Conservation (phyloP, 2,113 vertebrate genomes). For the Mastomys natalensis region DNA sequence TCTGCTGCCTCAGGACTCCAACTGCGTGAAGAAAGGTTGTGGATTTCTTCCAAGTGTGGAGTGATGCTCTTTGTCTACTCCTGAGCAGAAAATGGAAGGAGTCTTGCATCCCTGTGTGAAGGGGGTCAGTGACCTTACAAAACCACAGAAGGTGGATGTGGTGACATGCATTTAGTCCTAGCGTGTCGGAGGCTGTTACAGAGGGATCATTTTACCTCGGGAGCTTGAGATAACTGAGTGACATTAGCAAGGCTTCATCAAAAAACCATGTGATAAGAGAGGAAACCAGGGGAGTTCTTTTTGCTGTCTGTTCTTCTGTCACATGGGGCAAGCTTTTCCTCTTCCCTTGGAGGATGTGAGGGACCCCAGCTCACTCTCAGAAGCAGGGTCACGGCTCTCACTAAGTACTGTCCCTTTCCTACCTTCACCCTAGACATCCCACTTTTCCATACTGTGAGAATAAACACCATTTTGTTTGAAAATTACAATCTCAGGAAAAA, state of each 20-base stretch:
- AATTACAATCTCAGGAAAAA: neutral
- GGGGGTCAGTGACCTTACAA: neutral
- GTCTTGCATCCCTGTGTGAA: neutral
- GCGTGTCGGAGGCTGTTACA: neutral
- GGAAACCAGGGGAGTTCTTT: neutral
- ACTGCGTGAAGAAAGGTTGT: neutral
- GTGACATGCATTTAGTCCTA: neutral
- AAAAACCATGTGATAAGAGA: neutral
- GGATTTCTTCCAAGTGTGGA: neutral
- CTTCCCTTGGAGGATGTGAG: too few species aligned
- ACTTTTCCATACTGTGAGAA: neutral
- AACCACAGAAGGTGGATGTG: neutral
- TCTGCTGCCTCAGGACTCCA: neutral
- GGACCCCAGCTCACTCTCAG: neutral
- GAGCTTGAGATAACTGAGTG: neutral
- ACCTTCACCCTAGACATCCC: neutral
- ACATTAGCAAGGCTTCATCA: neutral
- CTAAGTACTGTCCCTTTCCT: neutral
- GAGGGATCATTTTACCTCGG: neutral
- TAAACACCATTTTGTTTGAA: neutral
- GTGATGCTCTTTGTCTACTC: neutral
- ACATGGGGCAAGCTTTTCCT: neutral
- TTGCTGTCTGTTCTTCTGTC: neutral
- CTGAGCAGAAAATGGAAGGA: neutral
- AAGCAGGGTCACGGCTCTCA: neutral